Conservation (phyloP, 1,140 invertebrate genomes). For the Riptortus pedestris region DNA sequence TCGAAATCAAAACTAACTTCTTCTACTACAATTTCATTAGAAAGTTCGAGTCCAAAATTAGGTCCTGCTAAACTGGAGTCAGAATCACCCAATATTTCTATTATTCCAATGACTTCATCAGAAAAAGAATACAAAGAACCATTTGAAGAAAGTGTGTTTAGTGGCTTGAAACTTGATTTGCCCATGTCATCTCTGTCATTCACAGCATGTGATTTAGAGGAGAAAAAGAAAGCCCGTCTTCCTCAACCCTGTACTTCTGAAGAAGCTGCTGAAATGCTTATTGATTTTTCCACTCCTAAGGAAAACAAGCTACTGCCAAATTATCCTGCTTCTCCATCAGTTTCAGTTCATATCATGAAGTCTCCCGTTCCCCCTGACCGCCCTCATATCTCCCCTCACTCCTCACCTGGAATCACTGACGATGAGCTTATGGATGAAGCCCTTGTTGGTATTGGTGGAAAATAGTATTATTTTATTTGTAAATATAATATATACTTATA, state of each 20-base stretch:
- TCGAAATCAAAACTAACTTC: constrained; percentile 17
- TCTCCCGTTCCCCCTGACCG: constrained; percentile 53
- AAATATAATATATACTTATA: not conserved
- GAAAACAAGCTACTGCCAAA: constrained; percentile 40
- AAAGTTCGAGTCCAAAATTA: not conserved
- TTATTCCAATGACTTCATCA: constrained; percentile 13
- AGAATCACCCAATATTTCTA: constrained; percentile 23
- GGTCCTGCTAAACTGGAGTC: not conserved
- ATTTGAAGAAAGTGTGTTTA: constrained; percentile 26
- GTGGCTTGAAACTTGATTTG: constrained; percentile 32
- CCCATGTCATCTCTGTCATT: constrained; percentile 29
- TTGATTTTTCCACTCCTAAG: constrained; percentile 50
- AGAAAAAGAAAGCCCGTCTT: not conserved
- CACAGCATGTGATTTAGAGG: not conserved
- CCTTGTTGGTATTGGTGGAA: constrained; percentile 38
- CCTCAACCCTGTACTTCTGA: constrained; percentile 39
- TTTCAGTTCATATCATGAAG: constrained; percentile 66
- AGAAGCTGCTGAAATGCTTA: constrained; percentile 49
- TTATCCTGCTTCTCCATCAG: constrained; percentile 47
- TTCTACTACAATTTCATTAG: constrained; percentile 13
- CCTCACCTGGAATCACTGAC: constrained; percentile 72
- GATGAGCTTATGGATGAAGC: constrained; percentile 84
- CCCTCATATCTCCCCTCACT: constrained; percentile 59
- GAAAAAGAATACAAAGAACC: constrained; percentile 10
- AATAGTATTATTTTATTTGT: constrained; percentile 26